These are phyloP conservation scores for Agapornis canus DNA, from an alignment of 2,797 vertebrate genomes.

Conservation along the genomic window DNA sequence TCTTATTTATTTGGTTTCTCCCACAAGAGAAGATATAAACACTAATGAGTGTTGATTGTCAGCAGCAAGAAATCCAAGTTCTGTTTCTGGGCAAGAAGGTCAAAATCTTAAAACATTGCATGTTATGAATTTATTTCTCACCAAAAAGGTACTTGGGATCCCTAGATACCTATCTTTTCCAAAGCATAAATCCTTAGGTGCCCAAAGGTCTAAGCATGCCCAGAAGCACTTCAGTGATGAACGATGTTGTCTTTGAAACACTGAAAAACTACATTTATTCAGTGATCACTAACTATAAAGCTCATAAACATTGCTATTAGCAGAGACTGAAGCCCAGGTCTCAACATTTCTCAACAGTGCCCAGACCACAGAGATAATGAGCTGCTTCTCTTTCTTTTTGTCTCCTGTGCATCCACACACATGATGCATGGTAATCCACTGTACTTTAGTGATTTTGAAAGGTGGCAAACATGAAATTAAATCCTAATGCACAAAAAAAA, in stretches of 20 bases:
- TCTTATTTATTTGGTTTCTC: neutral
- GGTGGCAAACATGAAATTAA: neutral
- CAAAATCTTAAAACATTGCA: neutral
- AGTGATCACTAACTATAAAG: neutral
- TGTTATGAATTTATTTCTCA: neutral
- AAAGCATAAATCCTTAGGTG: neutral
- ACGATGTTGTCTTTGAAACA: neutral
- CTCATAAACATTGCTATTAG: neutral
- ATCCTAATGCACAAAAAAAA: neutral
- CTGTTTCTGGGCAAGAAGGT: neutral
- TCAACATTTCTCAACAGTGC: neutral
- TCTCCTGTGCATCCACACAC: neutral
- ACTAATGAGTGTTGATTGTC: neutral
- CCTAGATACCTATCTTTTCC: neutral
- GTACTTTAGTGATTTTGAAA: neutral
- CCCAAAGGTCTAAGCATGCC: neutral
- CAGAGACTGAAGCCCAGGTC: neutral
- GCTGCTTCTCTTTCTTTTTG: neutral
- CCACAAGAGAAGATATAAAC: neutral
- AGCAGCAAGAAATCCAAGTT: neutral
- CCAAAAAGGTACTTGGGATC: neutral
- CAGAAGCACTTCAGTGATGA: neutral
- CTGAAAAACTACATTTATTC: neutral
- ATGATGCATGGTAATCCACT: accelerated
- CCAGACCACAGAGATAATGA: neutral